Evolutionary conservation across 2,113 vertebrate species (phyloP).

Genomic region (Entosphenus tridentatus): DNA sequence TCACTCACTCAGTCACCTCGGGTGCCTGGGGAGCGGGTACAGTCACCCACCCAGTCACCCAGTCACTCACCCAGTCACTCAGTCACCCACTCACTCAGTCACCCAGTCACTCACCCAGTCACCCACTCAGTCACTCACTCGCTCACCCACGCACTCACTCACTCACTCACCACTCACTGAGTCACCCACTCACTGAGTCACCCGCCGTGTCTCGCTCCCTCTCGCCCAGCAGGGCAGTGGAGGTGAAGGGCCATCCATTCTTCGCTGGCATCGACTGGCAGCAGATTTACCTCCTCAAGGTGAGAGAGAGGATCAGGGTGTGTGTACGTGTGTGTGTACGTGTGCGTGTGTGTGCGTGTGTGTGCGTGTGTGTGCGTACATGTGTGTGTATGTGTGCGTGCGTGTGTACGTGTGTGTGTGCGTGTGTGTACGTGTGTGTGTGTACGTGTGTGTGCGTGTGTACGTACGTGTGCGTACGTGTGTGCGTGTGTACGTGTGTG

Average conservation of each 20-base stretch:
- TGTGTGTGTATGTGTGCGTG: background rate
- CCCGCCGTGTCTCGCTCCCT: background rate
- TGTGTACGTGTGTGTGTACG: background rate
- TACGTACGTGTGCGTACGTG: too few relatives aligned
- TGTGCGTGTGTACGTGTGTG: too few relatives aligned
- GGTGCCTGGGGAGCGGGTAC: too few relatives aligned
- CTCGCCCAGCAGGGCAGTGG: slow-evolving; percentile 47
- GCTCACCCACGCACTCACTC: too few relatives aligned
- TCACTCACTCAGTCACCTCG: too few relatives aligned
- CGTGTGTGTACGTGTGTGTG: background rate
- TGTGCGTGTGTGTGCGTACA: background rate
- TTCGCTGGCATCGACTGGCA: slow-evolving; percentile 95
- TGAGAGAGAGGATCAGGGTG: slow-evolving; percentile 15
- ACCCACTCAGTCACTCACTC: too few relatives aligned
- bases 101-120: too few relatives aligned
- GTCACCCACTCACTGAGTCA: background rate
- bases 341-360: background rate
- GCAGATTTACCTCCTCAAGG: slow-evolving; percentile 89
- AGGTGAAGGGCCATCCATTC: slow-evolving; percentile 76
- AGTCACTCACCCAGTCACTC: too few relatives aligned
- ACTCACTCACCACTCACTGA: too few relatives aligned
- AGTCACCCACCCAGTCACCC: too few relatives aligned
- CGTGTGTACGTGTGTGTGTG: background rate
- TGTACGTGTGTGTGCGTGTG: too few relatives aligned
- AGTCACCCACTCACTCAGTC: too few relatives aligned